These are phyloP conservation scores for Clupea harengus DNA, from an alignment of 2,113 vertebrate species.

Conservation along the genomic window DNA sequence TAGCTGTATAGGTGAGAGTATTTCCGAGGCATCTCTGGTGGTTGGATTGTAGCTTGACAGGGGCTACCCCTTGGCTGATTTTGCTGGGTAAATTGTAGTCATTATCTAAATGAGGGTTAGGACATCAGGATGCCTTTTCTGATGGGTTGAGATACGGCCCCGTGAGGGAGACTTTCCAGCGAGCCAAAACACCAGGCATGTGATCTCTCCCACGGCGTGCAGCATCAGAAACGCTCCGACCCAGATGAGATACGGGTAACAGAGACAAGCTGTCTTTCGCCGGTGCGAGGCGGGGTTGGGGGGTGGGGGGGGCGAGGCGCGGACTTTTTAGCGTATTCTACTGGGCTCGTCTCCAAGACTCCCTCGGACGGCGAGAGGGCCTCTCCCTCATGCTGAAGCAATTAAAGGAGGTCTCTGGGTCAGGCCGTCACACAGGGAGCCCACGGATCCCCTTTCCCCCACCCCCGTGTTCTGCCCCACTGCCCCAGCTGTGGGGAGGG, in stretches of 20 bases:
- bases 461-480: conserved; percentile 35
- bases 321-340: conserved; percentile 39
- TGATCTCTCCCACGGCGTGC: background rate
- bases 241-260: conserved; percentile 14
- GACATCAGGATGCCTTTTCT: background rate
- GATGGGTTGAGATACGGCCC: background rate
- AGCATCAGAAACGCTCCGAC: background rate
- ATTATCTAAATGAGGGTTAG: background rate
- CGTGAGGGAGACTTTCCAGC: background rate
- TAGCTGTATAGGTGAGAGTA: background rate
- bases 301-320: background rate
- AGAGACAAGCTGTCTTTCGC: conserved; percentile 17
- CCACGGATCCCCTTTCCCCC: conserved; percentile 26
- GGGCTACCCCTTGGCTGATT: background rate
- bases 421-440: conserved; percentile 47
- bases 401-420: conserved; percentile 66
- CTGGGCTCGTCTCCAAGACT: conserved; percentile 62
- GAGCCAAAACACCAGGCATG: background rate
- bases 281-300: conserved; percentile 29
- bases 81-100: background rate
- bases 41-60: background rate
- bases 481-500: conserved; percentile 49
- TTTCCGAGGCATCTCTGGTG: background rate
- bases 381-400: conserved; percentile 66
- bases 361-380: conserved; percentile 61